Percentiles rank a stretch among this genome's conserved stretches.
These are phyloP conservation scores for Dolichoris vasculosae DNA, from an alignment of 1,140 invertebrate species.

Conservation along the genomic window DNA sequence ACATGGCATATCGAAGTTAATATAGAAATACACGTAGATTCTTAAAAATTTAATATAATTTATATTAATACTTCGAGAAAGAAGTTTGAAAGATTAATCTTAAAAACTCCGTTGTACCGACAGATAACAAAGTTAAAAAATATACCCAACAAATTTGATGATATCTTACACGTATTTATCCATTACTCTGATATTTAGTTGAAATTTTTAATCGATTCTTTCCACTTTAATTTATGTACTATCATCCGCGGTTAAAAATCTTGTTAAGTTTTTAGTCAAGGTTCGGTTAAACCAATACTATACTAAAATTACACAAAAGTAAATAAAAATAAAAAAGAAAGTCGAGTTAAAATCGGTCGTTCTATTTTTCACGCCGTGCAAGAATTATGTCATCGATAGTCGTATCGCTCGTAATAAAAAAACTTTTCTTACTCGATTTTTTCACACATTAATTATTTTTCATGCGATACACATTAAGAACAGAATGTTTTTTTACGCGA, in stretches of 20 bases:
- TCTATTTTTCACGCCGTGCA: not conserved
- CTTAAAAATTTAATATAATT: not conserved
- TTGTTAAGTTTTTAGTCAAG: no score
- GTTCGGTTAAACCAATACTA: no score
- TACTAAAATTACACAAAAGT: no score
- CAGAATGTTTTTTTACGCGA: not conserved
- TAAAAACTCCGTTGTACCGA: not conserved
- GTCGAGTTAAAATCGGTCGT: not conserved
- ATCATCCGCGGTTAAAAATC: not conserved
- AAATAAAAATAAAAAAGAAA: not conserved
- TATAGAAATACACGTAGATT: no score
- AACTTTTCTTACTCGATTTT: not conserved
- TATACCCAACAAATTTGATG: not conserved
- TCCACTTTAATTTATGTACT: not conserved
- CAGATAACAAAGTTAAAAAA: not conserved
- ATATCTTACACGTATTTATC: not conserved
- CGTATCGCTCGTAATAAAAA: no score
- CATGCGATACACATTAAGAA: not conserved
- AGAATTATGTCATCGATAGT: not conserved
- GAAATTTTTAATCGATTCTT: not conserved
- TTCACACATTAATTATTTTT: constrained; percentile 24
- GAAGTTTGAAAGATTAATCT: not conserved
- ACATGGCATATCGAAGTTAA: no score
- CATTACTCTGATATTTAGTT: not conserved
- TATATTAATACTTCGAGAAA: not conserved